Evolutionary conservation across 2,113 vertebrate genomes (phyloP).

Genomic region (Sapajus apella): DNA sequence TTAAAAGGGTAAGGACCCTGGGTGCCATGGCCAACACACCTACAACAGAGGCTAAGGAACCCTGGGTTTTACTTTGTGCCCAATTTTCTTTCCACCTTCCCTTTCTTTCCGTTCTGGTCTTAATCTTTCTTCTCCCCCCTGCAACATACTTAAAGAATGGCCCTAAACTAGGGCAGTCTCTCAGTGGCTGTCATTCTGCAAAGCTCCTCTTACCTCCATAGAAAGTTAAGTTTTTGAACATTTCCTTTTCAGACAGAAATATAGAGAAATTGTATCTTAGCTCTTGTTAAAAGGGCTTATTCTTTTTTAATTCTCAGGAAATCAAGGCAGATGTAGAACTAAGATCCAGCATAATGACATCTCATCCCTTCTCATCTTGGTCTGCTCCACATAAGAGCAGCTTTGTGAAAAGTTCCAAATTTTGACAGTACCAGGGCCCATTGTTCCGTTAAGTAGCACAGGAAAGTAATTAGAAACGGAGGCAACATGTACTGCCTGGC

Average conservation of each 20-base stretch:
- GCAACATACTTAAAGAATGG: slow-evolving; percentile 38
- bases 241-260: slow-evolving; percentile 60
- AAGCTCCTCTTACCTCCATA: slow-evolving; percentile 45
- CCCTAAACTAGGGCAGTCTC: slow-evolving; percentile 49
- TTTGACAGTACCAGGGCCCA: slow-evolving; percentile 51
- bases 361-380: slow-evolving; percentile 59
- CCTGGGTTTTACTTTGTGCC: background rate
- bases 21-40: background rate
- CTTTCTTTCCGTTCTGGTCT: background rate
- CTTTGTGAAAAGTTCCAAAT: slow-evolving; percentile 73
- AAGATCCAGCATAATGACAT: slow-evolving; percentile 55
- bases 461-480: slow-evolving; percentile 74
- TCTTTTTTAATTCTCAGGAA: slow-evolving; percentile 70
- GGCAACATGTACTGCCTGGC: background rate
- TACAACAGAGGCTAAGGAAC: background rate
- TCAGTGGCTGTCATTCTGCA: background rate
- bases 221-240: slow-evolving; percentile 30
- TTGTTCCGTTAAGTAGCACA: slow-evolving; percentile 76
- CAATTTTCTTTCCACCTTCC: background rate
- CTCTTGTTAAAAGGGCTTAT: slow-evolving; percentile 54
- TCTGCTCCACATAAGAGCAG: slow-evolving; percentile 64
- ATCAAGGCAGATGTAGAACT: slow-evolving; percentile 57
- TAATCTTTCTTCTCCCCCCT: background rate
- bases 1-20: background rate
- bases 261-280: slow-evolving; percentile 54